A percentile compares a stretch with the other conserved stretches of the same genome.
phyloP scores from a whole-genome alignment of 2,888 invertebrate genomes.

The Napeogenes inachia region DNA sequence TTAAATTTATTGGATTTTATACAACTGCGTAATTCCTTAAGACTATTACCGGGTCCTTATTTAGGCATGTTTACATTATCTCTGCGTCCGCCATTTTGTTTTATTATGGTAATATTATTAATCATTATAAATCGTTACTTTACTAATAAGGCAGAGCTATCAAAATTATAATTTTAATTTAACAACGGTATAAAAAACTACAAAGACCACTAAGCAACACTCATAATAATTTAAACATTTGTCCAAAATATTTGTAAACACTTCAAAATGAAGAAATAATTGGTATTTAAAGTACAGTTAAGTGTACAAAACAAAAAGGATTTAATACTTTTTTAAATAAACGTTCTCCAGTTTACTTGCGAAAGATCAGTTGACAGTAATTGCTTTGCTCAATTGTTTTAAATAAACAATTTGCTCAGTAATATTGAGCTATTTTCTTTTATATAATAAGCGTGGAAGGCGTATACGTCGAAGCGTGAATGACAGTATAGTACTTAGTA shows the following conservation, averaged over 20 bases:
- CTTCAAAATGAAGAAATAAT: not conserved
- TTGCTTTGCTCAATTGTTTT: conserved; percentile 19
- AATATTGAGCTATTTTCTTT: not conserved
- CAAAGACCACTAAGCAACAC: not conserved
- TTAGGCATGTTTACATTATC: conserved; percentile 1
- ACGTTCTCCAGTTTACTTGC: not conserved
- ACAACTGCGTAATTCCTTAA: not conserved
- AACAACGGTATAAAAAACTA: no score
- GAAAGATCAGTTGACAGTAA: conserved; percentile 11
- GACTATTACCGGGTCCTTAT: not conserved
- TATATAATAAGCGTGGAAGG: not conserved
- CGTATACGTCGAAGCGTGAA: not conserved
- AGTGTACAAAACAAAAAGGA: not conserved
- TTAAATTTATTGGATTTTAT: no score
- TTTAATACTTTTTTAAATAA: not conserved
- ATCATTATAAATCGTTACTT: not conserved
- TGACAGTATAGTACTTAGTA: conserved; percentile 5
- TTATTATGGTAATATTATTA: not conserved
- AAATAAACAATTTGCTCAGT: conserved; percentile 14
- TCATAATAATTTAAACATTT: not conserved
- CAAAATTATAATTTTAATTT: no score
- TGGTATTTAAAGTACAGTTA: conserved; percentile 3
- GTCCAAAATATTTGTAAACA: not conserved
- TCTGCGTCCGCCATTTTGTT: not conserved
- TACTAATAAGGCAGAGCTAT: no score